Conservation (phyloP, 2,888 invertebrate species). For the Epistrophe eligans region DNA sequence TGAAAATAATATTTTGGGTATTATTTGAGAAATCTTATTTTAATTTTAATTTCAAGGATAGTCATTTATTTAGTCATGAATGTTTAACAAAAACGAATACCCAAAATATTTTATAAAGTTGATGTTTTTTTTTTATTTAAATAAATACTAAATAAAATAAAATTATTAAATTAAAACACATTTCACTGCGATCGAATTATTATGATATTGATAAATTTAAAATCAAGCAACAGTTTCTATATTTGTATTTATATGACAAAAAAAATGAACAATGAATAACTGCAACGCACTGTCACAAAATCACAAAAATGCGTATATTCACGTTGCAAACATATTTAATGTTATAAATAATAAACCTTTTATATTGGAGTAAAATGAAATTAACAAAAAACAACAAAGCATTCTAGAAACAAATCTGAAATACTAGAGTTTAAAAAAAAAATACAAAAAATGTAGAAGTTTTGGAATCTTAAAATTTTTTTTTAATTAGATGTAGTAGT, state of each 20-base stretch:
- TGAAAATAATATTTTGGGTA: constrained; percentile 30
- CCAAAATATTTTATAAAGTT: constrained; percentile 46
- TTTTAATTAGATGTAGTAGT: constrained; percentile 64
- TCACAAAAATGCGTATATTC: constrained; percentile 51
- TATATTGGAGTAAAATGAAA: constrained; percentile 38
- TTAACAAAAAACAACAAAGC: constrained; percentile 37
- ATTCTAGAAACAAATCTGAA: constrained; percentile 38
- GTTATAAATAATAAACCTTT: constrained; percentile 2
- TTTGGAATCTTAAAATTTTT: constrained; percentile 44
- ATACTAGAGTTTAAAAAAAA: constrained; percentile 32
- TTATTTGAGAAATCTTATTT: neutral
- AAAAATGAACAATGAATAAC: constrained; percentile 40
- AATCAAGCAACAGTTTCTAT: constrained; percentile 21
- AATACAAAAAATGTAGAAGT: constrained; percentile 42
- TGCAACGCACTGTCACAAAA: constrained; percentile 72
- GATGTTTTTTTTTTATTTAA: constrained; percentile 51
- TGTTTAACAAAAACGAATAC: neutral
- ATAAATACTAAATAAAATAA: constrained; percentile 29
- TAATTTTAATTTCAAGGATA: neutral
- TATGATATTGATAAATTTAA: constrained; percentile 22
- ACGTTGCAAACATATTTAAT: constrained; percentile 56
- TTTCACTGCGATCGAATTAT: constrained; percentile 55
- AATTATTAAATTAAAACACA: constrained; percentile 44
- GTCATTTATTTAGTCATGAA: neutral
- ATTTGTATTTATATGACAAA: constrained; percentile 13